Base-by-base conservation (phyloP, 1,140 invertebrate species). In the Macrotrachela quadricornifera region DNA sequence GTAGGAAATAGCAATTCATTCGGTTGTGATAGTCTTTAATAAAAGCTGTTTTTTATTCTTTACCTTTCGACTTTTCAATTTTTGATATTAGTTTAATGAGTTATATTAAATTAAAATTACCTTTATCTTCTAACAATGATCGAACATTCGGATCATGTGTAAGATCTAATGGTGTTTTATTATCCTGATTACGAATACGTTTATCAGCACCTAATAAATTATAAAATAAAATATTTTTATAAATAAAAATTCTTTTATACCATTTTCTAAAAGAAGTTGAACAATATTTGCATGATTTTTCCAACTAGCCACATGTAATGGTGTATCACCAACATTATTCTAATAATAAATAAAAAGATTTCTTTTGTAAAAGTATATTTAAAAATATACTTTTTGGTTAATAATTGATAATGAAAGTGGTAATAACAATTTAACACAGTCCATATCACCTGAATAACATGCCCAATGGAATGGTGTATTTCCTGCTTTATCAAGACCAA, bases 281-380 rank as follows among this genome's bases (percentile, higher is more conserved):
- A 51, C 42, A 6, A 51, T 51, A 37, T 51, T 41, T 15, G 42
- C 18, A 44, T 51, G 49, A 44, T 51, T 51, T 45, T 51, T 51
- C 9, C 44, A 41, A 36, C 41, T 42, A 10, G 49, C 49, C 44
- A 44, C 44, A 18, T 51, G 49, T 16, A 51, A 45, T 15, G 49
- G 8, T 10, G 49, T 51, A 45, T 51, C 49, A 37, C 49, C 49
- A 10, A 51, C 16, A 44, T 51, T 51, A 51, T 51, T 51, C 49
- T 51, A 15, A 1, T 42, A 6, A 21, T 42, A 41, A 42, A n/a
- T 42, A 30, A 42, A 41, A 42, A 6, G 8, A 21, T 6, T 41
- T 41, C n/a, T 41, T n/a, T 41, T 41, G 8, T 30, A 8, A 11
- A 41, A 41, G 1, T 40, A 17, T 10, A 16, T 39, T 4, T 39